A percentile compares a stretch with the other conserved stretches of the same genome.
Conservation (phyloP, 92 coral and sea anemone genomes). For the Parazoanthus swiftii region DNA sequence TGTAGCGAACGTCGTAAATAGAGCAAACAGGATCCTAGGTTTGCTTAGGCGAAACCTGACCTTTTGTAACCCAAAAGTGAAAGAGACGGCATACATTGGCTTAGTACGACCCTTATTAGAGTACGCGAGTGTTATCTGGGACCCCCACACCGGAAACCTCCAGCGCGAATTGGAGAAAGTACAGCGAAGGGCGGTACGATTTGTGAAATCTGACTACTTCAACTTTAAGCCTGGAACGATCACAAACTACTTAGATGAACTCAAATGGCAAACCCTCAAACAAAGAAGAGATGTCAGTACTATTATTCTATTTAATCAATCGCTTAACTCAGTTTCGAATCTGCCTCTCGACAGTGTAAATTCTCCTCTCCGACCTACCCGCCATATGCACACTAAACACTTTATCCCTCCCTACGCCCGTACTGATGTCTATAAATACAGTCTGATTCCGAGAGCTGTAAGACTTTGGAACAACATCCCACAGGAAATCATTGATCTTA, state of each 20-base stretch:
- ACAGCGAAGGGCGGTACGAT: slow-evolving; percentile 6
- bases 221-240: background rate
- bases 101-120: slow-evolving; percentile 1
- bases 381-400: slow-evolving; percentile 5
- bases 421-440: background rate
- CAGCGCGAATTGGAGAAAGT: slow-evolving; percentile 4
- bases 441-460: too few relatives aligned
- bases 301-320: slow-evolving; percentile 6
- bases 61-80: background rate
- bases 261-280: slow-evolving; percentile 6
- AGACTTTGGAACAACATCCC: too few relatives aligned
- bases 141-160: slow-evolving; percentile 6
- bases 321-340: slow-evolving; percentile 10
- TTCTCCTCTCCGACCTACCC: slow-evolving; percentile 13
- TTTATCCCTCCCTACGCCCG: slow-evolving; percentile 6
- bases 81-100: background rate
- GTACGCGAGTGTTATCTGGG: background rate
- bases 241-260: slow-evolving; percentile 2
- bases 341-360: slow-evolving; percentile 12
- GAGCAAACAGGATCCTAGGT: too few relatives aligned
- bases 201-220: background rate
- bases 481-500: too few relatives aligned
- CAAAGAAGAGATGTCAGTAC: slow-evolving; percentile 10
- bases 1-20: too few relatives aligned
- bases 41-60: too few relatives aligned